Conservation (phyloP, 2,888 invertebrate genomes). For the Alloplasta piceator region DNA sequence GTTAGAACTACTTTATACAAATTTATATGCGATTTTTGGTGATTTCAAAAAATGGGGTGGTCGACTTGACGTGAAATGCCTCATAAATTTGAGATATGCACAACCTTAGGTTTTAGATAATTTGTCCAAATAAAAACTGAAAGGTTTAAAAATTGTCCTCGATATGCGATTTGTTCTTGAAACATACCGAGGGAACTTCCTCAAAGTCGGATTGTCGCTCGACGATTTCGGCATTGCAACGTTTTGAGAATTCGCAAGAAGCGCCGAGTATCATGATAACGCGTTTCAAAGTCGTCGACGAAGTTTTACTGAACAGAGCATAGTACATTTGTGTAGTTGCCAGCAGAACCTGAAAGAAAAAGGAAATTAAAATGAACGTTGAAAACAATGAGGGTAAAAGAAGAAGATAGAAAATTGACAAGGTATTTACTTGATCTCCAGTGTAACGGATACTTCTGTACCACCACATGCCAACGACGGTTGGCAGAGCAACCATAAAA, state of each 20-base stretch:
- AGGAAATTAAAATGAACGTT: neutral
- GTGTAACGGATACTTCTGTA: slow-evolving; percentile 98
- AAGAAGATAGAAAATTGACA: neutral
- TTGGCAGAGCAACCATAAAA: slow-evolving; percentile 98
- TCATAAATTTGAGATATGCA: too few relatives aligned
- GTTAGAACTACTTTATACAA: too few relatives aligned
- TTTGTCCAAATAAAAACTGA: too few relatives aligned
- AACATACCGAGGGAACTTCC: slow-evolving; percentile 94
- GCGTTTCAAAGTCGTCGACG: slow-evolving; percentile 96
- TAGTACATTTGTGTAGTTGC: slow-evolving; percentile 99
- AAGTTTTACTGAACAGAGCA: slow-evolving; percentile 97
- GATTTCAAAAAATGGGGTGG: too few relatives aligned
- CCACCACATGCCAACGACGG: slow-evolving; percentile 99
- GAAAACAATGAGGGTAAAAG: neutral
- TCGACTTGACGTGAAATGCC: too few relatives aligned
- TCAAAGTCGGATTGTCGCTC: slow-evolving; percentile 97
- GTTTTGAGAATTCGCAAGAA: slow-evolving; percentile 97
- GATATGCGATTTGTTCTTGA: slow-evolving; percentile 14
- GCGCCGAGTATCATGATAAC: slow-evolving; percentile 98
- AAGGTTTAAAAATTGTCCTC: too few relatives aligned
- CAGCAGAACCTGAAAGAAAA: slow-evolving; percentile 87
- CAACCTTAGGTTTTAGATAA: too few relatives aligned
- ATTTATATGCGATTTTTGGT: too few relatives aligned
- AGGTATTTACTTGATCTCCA: slow-evolving; percentile 90
- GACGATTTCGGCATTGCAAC: slow-evolving; percentile 96